Conservation (phyloP, 2,797 vertebrate species). For the Micrastur ruficollis region DNA sequence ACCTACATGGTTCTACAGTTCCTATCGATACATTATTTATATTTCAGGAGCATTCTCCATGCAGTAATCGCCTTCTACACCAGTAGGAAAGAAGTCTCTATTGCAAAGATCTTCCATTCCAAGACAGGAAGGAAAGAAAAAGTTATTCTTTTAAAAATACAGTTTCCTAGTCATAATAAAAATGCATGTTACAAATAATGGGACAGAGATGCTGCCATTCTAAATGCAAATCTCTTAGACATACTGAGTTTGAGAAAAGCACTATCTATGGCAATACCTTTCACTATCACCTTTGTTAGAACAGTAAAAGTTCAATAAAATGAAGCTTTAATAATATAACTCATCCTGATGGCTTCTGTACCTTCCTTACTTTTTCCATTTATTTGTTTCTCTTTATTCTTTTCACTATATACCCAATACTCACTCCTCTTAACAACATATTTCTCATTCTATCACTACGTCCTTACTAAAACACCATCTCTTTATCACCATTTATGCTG, state of each 20-base stretch:
- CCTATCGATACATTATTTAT: constrained; percentile 59
- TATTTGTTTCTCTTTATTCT: background rate
- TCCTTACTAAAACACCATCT: background rate
- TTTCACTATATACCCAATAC: background rate
- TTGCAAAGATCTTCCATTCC: background rate
- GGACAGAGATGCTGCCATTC: background rate
- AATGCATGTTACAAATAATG: background rate
- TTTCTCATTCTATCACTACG: background rate
- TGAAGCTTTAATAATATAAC: background rate
- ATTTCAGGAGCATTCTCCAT: background rate
- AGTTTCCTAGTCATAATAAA: background rate
- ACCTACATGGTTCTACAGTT: constrained; percentile 49
- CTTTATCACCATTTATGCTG: background rate
- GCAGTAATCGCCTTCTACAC: background rate
- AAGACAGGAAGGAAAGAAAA: background rate
- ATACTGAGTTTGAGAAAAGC: background rate
- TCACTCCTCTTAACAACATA: fast-evolving
- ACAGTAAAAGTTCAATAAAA: background rate
- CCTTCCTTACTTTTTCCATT: background rate
- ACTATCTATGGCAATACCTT: background rate
- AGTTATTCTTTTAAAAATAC: background rate
- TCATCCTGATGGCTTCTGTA: background rate
- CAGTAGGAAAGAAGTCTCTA: background rate
- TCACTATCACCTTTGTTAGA: background rate
- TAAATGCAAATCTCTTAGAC: background rate